Evolutionary conservation across 2,888 invertebrate genomes (phyloP), one percentile per base, ranked within the genome.

Genomic region (Autographa pulchrina): DNA sequence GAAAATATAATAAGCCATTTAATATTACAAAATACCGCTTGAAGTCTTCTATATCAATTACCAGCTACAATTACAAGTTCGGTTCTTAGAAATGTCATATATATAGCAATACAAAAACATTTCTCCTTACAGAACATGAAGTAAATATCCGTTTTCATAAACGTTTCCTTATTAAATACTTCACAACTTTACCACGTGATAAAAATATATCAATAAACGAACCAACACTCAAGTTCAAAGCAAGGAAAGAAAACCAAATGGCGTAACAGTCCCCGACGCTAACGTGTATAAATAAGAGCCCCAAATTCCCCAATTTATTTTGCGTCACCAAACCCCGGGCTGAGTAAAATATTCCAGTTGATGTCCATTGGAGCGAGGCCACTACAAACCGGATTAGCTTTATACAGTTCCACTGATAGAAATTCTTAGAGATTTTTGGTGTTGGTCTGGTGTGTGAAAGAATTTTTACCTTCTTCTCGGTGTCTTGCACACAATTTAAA

Each of bases 281-380:
- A 81, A 82, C 84, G 81, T 81, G 72, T 83, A 79, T 79, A 83
- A 83, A 83, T 83, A 83, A 81, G 77, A 77, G 71, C 67, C 74
- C 77, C 72, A 63, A 71, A 83, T 81, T 75, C 84, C 78, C 79
- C 82, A 83, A 83, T 83, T 83, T 83, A 81, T 83, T 83, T 83
- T 81, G 72, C 84, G 82, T 79, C 82, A 75, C 78, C 80, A 65
- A 71, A 80, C 70, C 77, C 72, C 71, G 63, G 70, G 68, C 41
- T 68, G 68, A 76, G 78, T 77, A 78, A 83, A 83, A 82, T 78
- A 83, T 83, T 83, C 84, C 70, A 83, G 73, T 83, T 83, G 84
- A 83, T 78, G 75, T 63, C 38, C 79, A 65, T 66, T 74, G 72
- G 72, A 73, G 72, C 76, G 80, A 63, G 65, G 54, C 78, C 83